Evolutionary conservation across 2,888 invertebrate species (phyloP), one percentile per base, ranked within the genome.

Genomic region (Pyrrhosoma nymphula): DNA sequence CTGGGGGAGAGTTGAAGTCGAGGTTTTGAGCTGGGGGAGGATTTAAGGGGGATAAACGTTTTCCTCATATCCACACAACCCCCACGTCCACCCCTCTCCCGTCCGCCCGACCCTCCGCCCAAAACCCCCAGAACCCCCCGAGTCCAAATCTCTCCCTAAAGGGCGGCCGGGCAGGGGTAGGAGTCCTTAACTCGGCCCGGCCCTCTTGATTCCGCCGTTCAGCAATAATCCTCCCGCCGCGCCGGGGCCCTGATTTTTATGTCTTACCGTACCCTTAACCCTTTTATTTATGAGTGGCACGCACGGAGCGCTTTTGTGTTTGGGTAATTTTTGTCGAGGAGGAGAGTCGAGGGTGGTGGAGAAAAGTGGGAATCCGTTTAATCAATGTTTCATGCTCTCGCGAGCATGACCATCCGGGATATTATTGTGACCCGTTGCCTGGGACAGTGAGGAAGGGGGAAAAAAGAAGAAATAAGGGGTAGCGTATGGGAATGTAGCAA

Each of bases 371-470:
- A 10, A 93, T 93, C 47, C 93, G 63, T 93, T 93, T 93, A 69
- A 69, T 69, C 26, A 93, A 93, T 93, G 93, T 93, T 93, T 93
- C 69, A 93, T 69, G 93, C 69, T 93, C 93, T 69, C 26, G 39
- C 39, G 47, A 93, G 63, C 93, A 30, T 93, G 93, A 69, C 93
- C 30, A 26, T 93, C 35, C 39, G 35, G 93, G 63, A 93, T 39
- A 63, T 93, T 93, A 93, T 93, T 93, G 69, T 69, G 93, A 63
- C 69, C 63, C 69, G 63, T 26, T 35, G 69, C 63, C 35, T 39
- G 30, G 75, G 63, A 39, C 93, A 26, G 63, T 26, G 47, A n/a
- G 30, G 75, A 75, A 30, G 89, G 14, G 35, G 47, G 14, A 89
- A 89, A 89, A n/a, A 89, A 47, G 23, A 89, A 47, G n/a, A 89